Base-by-base conservation (phyloP, 2,797 vertebrate genomes). In the Cetoscarus ocellatus region DNA sequence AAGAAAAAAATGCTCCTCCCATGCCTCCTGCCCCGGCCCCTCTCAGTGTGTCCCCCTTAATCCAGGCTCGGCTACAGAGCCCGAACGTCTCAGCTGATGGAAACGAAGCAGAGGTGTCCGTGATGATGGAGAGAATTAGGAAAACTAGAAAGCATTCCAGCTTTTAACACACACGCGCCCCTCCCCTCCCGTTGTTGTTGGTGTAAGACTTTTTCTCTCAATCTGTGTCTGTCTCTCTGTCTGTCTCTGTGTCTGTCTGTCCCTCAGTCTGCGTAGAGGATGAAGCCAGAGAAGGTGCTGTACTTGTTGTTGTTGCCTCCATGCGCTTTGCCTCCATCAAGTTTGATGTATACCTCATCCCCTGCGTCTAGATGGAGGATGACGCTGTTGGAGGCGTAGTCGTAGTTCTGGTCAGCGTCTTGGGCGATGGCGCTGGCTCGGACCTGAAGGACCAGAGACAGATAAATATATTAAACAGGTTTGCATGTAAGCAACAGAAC, bases 301-400 rank as follows among this genome's bases (percentile, higher is more conserved):
- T 99, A 99, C 91, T 99, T 99, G 96, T 99, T 99, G 96, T 96
- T 98, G 95, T 99, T 99, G 75, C 98, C 98, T 0, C 98, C 98
- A 0, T 99, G 98, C 34, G 96, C 98, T 93, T 99, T 99, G 87
- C 98, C 98, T 11, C 97, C 98, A 0, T 99, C 98, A 73, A 99
- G 94, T 90, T 98, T 99, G 92, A 99, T 96, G 92, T 97, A 99
- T 79, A 99, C 96, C 79, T 99, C 98, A 10, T 99, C 97, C 0
- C 97, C 98, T 0, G 96, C 96, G 15, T 99, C 98, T 93, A 99
- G 94, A 90, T 99, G 98, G 82, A 99, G 96, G 90, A 99, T 97
- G 87, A 98, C 98, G 40, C 97, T 99, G 95, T 99, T 99, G 89
- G 97, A 98, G 83, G 98, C 98, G 10, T 98, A 99, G 93, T 99